Evolutionary conservation across 2,113 vertebrate genomes (phyloP).

Genomic region (Oceanodroma tethys): DNA sequence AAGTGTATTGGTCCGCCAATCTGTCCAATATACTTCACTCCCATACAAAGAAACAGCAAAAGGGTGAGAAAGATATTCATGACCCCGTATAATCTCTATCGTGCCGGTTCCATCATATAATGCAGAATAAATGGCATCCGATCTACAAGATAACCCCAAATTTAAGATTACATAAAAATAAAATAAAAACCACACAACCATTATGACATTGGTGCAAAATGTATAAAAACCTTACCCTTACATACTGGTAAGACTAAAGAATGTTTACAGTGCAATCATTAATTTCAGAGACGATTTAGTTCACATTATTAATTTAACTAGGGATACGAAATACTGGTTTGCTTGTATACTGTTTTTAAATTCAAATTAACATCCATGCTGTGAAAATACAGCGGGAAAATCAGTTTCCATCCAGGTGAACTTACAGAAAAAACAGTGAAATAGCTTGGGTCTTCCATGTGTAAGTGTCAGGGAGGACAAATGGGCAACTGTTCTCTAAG

Average conservation of each 20-base stretch:
- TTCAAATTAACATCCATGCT: background rate
- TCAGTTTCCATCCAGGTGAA: background rate
- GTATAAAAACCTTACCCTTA: background rate
- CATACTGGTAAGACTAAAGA: background rate
- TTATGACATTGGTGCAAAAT: background rate
- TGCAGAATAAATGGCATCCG: constrained; percentile 97
- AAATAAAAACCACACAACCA: background rate
- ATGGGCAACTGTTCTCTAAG: background rate
- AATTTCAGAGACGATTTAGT: fast-evolving
- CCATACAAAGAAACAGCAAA: constrained; percentile 96
- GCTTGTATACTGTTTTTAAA: background rate
- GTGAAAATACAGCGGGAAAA: background rate
- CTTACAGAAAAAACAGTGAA: fast-evolving
- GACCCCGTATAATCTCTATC: constrained; percentile 94
- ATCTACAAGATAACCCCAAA: constrained; percentile 74
- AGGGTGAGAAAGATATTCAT: constrained; percentile 96
- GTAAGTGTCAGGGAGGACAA: background rate
- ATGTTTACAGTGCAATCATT: background rate
- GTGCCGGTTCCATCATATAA: constrained; percentile 90
- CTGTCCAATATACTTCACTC: constrained; percentile 97
- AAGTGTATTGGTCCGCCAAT: constrained; percentile 98
- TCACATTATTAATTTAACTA: background rate
- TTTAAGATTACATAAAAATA: background rate
- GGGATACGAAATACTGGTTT: background rate
- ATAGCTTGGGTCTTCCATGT: background rate